Evolutionary conservation across 2,797 vertebrate species (phyloP).

Genomic region (Betta splendens): DNA sequence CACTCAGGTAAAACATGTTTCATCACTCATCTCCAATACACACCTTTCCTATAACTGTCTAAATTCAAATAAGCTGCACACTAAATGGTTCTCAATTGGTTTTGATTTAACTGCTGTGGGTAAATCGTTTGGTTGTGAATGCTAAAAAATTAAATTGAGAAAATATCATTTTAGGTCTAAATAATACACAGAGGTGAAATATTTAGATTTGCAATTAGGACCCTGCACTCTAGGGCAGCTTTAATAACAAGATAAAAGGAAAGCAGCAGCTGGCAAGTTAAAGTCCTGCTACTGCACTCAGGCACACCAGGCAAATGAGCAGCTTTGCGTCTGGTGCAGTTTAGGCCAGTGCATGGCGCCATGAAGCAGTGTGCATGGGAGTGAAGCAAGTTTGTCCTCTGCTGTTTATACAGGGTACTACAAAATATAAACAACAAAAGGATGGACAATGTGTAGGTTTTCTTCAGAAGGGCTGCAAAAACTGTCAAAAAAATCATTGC

Average conservation of each 20-base stretch:
- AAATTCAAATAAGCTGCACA: conserved; percentile 27
- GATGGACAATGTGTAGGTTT: background rate
- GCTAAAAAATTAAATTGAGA: conserved; percentile 30
- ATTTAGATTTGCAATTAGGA: conserved; percentile 59
- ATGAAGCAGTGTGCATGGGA: too few relatives aligned
- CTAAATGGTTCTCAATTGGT: background rate
- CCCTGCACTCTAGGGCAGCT: conserved; percentile 40
- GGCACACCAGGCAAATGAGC: conserved; percentile 40
- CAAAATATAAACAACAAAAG: conserved; percentile 49
- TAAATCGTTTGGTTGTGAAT: conserved; percentile 47
- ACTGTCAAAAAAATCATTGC: background rate
- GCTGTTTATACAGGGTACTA: conserved; percentile 68
- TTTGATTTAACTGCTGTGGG: conserved; percentile 33
- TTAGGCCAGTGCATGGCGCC: too few relatives aligned
- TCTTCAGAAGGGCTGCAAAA: background rate
- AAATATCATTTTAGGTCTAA: conserved; percentile 50
- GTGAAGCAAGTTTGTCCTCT: conserved; percentile 79
- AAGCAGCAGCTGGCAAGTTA: conserved; percentile 51
- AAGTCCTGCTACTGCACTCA: conserved; percentile 46
- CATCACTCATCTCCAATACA: conserved; percentile 34
- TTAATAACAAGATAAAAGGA: conserved; percentile 69
- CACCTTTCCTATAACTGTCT: conserved; percentile 24
- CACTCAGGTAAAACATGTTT: conserved; percentile 45
- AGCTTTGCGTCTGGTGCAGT: conserved; percentile 54
- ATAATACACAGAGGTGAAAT: conserved; percentile 63